These are phyloP conservation scores for Acrocephalus kingi DNA, from an alignment of 2,113 vertebrate genomes.

Conservation along the genomic window DNA sequence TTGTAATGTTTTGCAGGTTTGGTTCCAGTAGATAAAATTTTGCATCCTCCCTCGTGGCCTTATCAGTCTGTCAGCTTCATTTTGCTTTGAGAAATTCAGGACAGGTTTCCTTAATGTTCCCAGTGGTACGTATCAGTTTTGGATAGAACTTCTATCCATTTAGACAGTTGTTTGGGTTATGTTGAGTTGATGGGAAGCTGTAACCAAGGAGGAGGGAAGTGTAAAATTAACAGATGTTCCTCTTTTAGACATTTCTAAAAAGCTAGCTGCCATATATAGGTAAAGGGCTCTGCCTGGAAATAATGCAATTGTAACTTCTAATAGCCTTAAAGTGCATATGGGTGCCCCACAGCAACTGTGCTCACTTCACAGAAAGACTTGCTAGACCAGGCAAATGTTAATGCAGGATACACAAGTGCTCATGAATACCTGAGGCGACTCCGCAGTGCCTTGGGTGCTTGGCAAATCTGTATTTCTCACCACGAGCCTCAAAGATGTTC, in stretches of 20 bases:
- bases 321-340: not conserved
- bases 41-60: not conserved
- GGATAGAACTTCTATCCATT: not conserved
- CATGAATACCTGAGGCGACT: not conserved
- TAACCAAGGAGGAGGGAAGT: not conserved
- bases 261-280: not conserved
- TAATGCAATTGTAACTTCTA: not conserved
- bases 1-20: not conserved
- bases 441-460: not conserved
- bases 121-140: rapidly evolving
- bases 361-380: not conserved
- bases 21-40: not conserved
- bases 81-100: not conserved
- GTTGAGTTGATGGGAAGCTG: not conserved
- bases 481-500: not conserved
- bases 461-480: not conserved
- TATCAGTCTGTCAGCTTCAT: not conserved
- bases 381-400: not conserved
- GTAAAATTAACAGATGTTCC: not conserved
- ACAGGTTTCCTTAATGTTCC: not conserved
- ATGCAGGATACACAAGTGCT: not conserved
- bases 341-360: not conserved
- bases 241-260: not conserved
- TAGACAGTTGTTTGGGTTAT: not conserved
- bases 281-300: not conserved